Base-by-base conservation (phyloP, 2,113 vertebrate genomes). In the Candoia aspera region DNA sequence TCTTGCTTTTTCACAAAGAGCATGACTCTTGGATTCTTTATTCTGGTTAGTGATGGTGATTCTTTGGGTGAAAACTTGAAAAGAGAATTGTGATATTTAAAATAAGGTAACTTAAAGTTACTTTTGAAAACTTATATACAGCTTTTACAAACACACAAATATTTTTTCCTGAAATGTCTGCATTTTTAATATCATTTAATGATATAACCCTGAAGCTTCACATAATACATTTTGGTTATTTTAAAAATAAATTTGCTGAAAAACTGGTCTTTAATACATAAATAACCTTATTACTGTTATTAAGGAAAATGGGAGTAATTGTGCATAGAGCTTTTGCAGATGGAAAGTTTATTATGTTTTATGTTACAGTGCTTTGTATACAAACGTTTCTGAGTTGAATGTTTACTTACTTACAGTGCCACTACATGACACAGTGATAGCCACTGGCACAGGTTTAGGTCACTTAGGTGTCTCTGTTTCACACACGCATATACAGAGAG, bases 1-100 rank as follows among this genome's bases (percentile, higher is more conserved):
- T 94, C 92, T 93, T 89, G 89, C 15, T 10, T 96, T 79, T 42
- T 79, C 33, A 79, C 9, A 79, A 79, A 79, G 33, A 79, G 37
- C 73, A 42, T 37, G 73, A 79, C 42, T 42, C 33, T 79, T 54
- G 60, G 73, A 94, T n/a, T 64, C 54, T 24, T 10, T 79, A 79
- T 79, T 19, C 8, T 79, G 17, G 33, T 17, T 79, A 42, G 17
- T 21, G 17, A n/a, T 21, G 8, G 33, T 42, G 42, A 79, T 79
- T 79, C 17, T 1, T 79, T 42, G 8, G 8, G 2, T 79, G 8
- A 21, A 79, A 42, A 42, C 33, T 1, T 79, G 29, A 95, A 94
- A 90, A 12, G 68, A 58, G 79, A 85, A 17, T 68, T 88, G 29
- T 90, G 89, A 89, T 89, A 84, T 92, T 86, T 33, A 88, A 94